Conservation (phyloP, 2,797 vertebrate species). For the Ctenopoma multispine region DNA sequence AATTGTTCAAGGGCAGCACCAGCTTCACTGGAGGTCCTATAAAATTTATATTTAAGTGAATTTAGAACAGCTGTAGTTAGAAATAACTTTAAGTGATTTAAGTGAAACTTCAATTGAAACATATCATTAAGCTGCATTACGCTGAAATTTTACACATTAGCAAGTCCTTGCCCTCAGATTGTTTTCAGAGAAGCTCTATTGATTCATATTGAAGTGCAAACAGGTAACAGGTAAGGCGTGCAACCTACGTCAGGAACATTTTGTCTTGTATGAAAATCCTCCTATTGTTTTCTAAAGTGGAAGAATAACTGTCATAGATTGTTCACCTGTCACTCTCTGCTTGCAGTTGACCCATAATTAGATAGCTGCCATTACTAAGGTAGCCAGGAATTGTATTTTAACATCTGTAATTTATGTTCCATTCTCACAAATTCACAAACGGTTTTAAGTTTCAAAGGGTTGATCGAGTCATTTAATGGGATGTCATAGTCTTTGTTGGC, state of each 20-base stretch:
- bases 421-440: slow-evolving; percentile 1
- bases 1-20: not conserved
- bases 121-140: too few species aligned
- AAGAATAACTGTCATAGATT: not conserved
- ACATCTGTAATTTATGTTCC: not conserved
- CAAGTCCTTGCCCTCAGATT: too few species aligned
- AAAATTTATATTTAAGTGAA: too few species aligned
- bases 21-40: not conserved
- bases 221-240: not conserved
- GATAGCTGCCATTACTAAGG: not conserved
- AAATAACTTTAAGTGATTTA: too few species aligned
- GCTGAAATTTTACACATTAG: not conserved
- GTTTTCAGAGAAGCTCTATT: too few species aligned
- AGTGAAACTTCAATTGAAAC: not conserved
- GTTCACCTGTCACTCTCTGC: not conserved
- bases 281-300: not conserved
- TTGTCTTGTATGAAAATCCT: not conserved
- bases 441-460: not conserved
- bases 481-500: not conserved
- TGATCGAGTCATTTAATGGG: not conserved
- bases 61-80: too few species aligned
- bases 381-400: not conserved
- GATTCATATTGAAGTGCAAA: too few species aligned
- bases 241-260: not conserved
- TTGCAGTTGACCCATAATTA: not conserved